Percentiles rank a stretch among this genome's conserved stretches.
Evolutionary conservation across 2,888 invertebrate species (phyloP).

Genomic region (Zygaena filipendulae): DNA sequence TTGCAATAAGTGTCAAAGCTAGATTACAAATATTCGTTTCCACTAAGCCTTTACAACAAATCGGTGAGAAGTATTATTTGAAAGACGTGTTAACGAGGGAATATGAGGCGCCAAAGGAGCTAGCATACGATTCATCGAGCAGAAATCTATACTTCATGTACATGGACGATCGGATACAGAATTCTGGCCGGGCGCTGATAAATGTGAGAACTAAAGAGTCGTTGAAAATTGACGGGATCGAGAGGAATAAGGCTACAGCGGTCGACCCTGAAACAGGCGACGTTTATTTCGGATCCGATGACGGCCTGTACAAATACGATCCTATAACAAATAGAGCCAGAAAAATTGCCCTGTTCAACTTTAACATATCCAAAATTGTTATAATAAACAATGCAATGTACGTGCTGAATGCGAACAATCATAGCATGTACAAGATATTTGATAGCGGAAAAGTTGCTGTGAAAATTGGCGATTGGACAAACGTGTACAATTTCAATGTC

Average conservation of each 20-base stretch:
- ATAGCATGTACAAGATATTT: constrained; percentile 47
- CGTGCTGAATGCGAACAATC: constrained; percentile 45
- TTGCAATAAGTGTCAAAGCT: constrained; percentile 26
- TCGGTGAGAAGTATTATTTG: constrained; percentile 43
- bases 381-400: constrained; percentile 49
- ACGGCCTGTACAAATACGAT: constrained; percentile 50
- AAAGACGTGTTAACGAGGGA: constrained; percentile 38
- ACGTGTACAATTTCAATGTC: constrained; percentile 47
- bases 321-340: constrained; percentile 31
- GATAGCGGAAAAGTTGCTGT: constrained; percentile 28
- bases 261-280: constrained; percentile 43
- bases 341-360: constrained; percentile 45
- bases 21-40: constrained; percentile 33
- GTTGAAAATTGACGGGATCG: constrained; percentile 40
- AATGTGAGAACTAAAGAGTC: constrained; percentile 42
- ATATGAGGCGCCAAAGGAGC: constrained; percentile 38
- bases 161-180: constrained; percentile 46
- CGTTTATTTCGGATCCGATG: constrained; percentile 51
- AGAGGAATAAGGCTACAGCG: constrained; percentile 46
- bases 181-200: constrained; percentile 44
- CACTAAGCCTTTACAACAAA: constrained; percentile 36
- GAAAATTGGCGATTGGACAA: constrained; percentile 32
- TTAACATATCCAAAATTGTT: constrained; percentile 47
- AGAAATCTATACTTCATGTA: constrained; percentile 54
- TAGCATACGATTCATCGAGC: constrained; percentile 48